A percentile compares a stretch with the other conserved stretches of the same genome.
Conservation (phyloP, 2,888 invertebrate genomes). For the Brachyptera risi region DNA sequence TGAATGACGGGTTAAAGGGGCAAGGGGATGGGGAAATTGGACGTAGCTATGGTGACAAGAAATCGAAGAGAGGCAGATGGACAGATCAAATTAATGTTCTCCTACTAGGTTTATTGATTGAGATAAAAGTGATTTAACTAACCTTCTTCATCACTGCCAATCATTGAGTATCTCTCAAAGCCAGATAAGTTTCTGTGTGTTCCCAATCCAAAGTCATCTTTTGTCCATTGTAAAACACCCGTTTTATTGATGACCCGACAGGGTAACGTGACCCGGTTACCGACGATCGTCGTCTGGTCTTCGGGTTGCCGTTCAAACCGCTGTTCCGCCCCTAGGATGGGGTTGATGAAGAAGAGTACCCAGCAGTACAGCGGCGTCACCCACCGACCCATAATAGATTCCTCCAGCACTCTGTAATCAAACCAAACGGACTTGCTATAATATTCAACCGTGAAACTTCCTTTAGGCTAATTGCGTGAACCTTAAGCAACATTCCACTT, state of each 20-base stretch:
- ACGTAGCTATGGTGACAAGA: conserved; percentile 10
- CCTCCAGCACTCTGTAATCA: conserved; percentile 13
- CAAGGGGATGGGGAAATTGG: background rate
- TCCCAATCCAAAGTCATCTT: conserved; percentile 93
- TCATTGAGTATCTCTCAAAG: conserved; percentile 92
- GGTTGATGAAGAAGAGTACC: too few species aligned
- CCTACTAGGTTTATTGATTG: conserved; percentile 11
- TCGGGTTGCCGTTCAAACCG: conserved; percentile 89
- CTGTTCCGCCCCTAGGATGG: conserved; percentile 59
- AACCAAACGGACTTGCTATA: background rate
- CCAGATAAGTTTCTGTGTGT: conserved; percentile 85
- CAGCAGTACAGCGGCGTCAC: conserved; percentile 35
- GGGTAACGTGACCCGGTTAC: conserved; percentile 82
- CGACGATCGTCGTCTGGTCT: conserved; percentile 85
- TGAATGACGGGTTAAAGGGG: conserved; percentile 7
- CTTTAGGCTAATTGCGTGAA: conserved; percentile 17
- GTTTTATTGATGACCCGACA: conserved; percentile 85
- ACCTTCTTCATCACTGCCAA: conserved; percentile 94
- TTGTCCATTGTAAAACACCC: conserved; percentile 94
- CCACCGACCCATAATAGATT: conserved; percentile 36
- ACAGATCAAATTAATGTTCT: conserved; percentile 19
- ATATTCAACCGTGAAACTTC: background rate
- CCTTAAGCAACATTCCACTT: conserved; percentile 16
- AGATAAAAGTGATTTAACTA: conserved; percentile 39
- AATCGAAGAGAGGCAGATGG: conserved; percentile 12